These are phyloP conservation scores for Nomia melanderi DNA, from an alignment of 1,140 invertebrate species.

Conservation along the genomic window DNA sequence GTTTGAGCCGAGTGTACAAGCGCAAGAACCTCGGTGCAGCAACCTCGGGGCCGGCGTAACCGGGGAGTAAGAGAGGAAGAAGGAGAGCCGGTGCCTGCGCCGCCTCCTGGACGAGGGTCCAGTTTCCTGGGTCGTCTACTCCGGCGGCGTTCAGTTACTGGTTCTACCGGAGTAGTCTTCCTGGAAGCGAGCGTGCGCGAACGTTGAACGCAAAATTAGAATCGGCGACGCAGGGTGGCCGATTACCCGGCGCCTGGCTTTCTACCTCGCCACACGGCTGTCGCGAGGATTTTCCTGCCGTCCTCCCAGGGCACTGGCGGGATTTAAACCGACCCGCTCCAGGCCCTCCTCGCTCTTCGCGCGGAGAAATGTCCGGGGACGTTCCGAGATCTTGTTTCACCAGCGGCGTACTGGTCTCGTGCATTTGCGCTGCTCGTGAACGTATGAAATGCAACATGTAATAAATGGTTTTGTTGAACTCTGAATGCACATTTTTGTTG, in stretches of 20 bases:
- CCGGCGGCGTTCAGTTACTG: constrained; percentile 62
- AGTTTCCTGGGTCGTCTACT: constrained; percentile 63
- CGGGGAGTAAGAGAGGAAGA: constrained; percentile 19
- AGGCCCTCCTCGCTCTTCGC: too few relatives aligned
- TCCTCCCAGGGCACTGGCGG: not conserved
- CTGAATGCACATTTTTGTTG: too few relatives aligned
- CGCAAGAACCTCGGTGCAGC: constrained; percentile 68
- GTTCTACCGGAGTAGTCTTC: constrained; percentile 67
- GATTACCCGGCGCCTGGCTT: constrained; percentile 25
- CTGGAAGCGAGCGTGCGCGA: constrained; percentile 53
- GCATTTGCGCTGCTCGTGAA: too few relatives aligned
- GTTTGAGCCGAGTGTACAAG: constrained; percentile 38
- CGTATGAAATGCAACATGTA: too few relatives aligned
- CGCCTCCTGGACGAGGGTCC: constrained; percentile 59
- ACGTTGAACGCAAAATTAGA: constrained; percentile 53
- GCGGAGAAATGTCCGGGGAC: too few relatives aligned
- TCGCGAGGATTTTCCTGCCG: not conserved
- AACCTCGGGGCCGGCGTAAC: constrained; percentile 62
- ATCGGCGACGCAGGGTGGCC: constrained; percentile 43
- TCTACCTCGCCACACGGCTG: not conserved
- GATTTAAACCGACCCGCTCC: not conserved
- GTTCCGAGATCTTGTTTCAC: too few relatives aligned
- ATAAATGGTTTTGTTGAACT: too few relatives aligned
- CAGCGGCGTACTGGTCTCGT: too few relatives aligned
- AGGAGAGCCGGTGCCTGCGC: constrained; percentile 32